These are phyloP conservation scores for Arenaria interpres DNA, from an alignment of 2,113 vertebrate species.

Conservation along the genomic window DNA sequence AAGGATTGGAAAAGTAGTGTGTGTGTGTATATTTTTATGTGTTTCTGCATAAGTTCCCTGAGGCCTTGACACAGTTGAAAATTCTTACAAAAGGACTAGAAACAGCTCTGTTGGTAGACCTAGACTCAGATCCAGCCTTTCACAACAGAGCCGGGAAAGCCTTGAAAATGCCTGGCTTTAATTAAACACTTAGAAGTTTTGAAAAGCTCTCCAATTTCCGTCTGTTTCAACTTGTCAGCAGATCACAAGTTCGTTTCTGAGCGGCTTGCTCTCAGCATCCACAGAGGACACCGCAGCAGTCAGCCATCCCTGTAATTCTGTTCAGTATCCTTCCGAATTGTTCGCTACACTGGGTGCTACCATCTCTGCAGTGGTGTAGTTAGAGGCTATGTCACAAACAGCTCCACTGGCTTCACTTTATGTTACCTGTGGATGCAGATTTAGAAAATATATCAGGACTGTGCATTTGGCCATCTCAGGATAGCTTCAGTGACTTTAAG, in stretches of 20 bases:
- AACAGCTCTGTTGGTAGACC: neutral
- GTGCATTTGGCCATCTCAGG: neutral
- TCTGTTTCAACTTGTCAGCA: neutral
- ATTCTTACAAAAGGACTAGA: neutral
- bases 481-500: neutral
- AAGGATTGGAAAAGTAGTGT: neutral
- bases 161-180: neutral
- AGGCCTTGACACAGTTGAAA: neutral
- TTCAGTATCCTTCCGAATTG: rapidly evolving
- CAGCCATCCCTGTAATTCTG: neutral
- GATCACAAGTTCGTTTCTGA: neutral
- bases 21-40: neutral
- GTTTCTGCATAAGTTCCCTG: neutral
- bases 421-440: neutral
- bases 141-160: neutral
- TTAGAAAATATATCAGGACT: neutral
- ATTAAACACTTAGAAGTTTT: neutral
- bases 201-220: neutral
- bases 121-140: neutral
- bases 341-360: neutral
- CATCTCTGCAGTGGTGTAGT: neutral
- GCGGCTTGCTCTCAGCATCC: neutral
- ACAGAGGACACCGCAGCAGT: neutral
- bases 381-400: neutral
- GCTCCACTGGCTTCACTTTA: neutral